These are phyloP conservation scores for Meleagris gallopavo DNA, from an alignment of 2,113 vertebrate genomes.

Conservation along the genomic window DNA sequence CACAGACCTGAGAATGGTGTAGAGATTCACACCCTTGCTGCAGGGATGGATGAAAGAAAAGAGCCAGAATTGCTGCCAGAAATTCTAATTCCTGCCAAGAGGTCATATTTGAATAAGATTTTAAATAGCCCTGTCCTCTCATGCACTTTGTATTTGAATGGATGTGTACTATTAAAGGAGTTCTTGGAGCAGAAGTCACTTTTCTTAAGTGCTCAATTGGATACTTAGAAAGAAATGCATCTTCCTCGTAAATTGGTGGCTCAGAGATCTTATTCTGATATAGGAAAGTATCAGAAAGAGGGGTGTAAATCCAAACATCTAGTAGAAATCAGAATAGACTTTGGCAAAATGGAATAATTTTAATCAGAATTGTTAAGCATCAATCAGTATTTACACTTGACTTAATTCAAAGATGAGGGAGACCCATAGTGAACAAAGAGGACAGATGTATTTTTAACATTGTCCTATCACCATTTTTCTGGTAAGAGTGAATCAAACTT, in stretches of 20 bases:
- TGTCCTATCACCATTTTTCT: neutral
- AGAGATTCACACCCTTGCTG: neutral
- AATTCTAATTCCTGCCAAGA: neutral
- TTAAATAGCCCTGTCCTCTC: neutral
- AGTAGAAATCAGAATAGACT: neutral
- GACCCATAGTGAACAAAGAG: neutral
- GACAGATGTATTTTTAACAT: neutral
- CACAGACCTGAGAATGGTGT: fast-evolving
- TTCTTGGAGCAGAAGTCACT: neutral
- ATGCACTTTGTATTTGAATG: neutral
- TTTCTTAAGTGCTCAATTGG: neutral
- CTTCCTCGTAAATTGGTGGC: neutral
- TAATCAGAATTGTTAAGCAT: neutral
- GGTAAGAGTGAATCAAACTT: neutral
- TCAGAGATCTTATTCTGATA: neutral
- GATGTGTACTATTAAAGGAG: neutral
- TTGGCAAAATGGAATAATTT: neutral
- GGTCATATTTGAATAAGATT: neutral
- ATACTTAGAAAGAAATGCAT: neutral
- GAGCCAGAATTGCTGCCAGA: neutral
- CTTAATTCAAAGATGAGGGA: neutral
- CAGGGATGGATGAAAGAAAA: neutral
- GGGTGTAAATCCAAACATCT: neutral
- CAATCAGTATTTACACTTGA: neutral
- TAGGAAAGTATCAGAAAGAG: neutral